Conservation (phyloP, 2,797 vertebrate species). For the Clamator glandarius region DNA sequence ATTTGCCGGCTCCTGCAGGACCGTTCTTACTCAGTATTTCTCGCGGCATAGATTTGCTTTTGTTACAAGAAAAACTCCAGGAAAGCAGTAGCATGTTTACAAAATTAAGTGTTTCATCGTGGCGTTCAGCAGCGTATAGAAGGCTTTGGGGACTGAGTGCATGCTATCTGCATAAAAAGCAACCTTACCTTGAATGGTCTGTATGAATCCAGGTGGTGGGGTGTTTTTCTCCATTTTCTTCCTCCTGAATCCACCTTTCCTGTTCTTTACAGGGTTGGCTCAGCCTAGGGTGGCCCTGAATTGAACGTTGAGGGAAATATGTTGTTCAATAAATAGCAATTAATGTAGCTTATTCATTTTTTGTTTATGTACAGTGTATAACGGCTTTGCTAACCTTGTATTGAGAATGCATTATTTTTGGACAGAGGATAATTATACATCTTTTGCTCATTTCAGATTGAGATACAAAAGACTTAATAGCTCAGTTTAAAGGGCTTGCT, state of each 20-base stretch:
- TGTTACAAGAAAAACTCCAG: slow-evolving; percentile 34
- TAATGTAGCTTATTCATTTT: not conserved
- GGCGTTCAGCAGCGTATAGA: slow-evolving; percentile 38
- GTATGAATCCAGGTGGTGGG: not conserved
- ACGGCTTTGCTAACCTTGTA: not conserved
- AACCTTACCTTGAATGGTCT: not conserved
- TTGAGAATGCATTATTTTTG: not conserved
- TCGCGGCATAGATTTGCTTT: slow-evolving; percentile 43
- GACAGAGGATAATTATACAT: slow-evolving; percentile 27
- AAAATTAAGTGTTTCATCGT: slow-evolving; percentile 60
- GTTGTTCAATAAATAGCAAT: not conserved
- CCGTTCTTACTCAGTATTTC: slow-evolving; percentile 40
- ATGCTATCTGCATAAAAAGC: not conserved
- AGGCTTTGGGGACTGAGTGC: not conserved
- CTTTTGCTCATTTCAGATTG: slow-evolving; percentile 21
- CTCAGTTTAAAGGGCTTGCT: slow-evolving; percentile 17
- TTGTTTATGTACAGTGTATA: not conserved
- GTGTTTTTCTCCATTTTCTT: not conserved
- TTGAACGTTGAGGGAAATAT: not conserved
- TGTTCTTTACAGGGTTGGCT: not conserved
- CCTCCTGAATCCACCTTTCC: not conserved
- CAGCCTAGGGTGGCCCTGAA: not conserved
- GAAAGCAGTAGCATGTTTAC: slow-evolving; percentile 42
- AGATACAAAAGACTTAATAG: slow-evolving; percentile 29
- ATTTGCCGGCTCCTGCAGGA: slow-evolving; percentile 47